Percentiles rank a stretch among this genome's conserved stretches.
phyloP scores from a whole-genome alignment of 2,888 invertebrate species.

The Caenorhabditis angaria region DNA sequence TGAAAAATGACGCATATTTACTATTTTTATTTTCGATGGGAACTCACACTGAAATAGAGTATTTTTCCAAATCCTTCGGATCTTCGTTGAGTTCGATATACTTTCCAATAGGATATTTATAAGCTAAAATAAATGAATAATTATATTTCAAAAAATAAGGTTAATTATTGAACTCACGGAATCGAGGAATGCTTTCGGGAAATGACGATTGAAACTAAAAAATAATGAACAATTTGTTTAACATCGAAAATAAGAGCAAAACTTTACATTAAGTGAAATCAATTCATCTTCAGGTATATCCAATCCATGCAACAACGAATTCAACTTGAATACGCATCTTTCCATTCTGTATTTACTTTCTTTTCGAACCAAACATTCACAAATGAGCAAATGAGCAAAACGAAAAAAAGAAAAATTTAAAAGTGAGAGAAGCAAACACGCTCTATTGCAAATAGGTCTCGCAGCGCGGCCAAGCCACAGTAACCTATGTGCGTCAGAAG shows the following conservation, averaged over 20 bases:
- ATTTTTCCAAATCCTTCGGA: background rate
- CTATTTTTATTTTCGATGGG: background rate
- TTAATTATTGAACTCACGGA: background rate
- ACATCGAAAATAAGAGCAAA: background rate
- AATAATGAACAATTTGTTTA: background rate
- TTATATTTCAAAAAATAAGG: background rate
- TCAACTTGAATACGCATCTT: background rate
- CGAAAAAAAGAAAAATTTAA: background rate
- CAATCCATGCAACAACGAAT: background rate
- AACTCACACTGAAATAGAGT: background rate
- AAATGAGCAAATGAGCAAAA: background rate
- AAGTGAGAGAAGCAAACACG: conserved; percentile 12
- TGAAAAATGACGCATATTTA: background rate
- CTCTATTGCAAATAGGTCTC: conserved; percentile 34
- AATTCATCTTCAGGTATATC: background rate
- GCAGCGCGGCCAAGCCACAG: conserved; percentile 22
- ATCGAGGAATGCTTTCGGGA: background rate
- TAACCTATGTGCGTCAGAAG: conserved; percentile 10
- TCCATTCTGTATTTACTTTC: background rate
- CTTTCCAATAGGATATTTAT: background rate
- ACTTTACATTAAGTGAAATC: background rate
- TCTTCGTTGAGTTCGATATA: background rate
- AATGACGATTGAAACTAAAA: background rate
- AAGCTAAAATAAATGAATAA: background rate
- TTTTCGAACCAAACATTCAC: too few species aligned